Percentiles rank a stretch among this genome's conserved stretches.
These are phyloP conservation scores for Zaprionus ornatus DNA, from an alignment of 1,140 invertebrate genomes.

Conservation along the genomic window DNA sequence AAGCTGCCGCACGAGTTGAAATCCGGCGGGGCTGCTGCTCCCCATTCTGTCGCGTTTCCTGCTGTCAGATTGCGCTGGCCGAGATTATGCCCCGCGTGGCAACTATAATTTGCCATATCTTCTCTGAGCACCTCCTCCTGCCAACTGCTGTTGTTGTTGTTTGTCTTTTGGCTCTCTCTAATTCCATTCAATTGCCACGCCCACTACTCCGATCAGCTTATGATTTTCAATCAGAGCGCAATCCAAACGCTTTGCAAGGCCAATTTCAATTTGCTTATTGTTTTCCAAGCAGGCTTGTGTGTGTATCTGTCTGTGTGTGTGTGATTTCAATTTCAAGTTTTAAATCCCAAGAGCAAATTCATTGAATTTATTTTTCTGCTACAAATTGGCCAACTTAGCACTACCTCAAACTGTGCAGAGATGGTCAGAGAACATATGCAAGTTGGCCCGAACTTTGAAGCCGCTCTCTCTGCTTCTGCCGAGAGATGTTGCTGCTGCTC, in stretches of 20 bases:
- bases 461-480: slow-evolving; percentile 34
- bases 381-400: slow-evolving; percentile 10
- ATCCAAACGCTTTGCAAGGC: slow-evolving; percentile 44
- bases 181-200: slow-evolving; percentile 56
- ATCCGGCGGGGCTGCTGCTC: neutral
- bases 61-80: slow-evolving; percentile 44
- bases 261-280: slow-evolving; percentile 45
- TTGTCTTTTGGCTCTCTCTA: slow-evolving; percentile 3
- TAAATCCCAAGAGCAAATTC: slow-evolving; percentile 59
- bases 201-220: slow-evolving; percentile 24
- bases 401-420: neutral
- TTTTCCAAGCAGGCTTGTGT: slow-evolving; percentile 25
- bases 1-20: slow-evolving; percentile 23
- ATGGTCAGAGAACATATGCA: slow-evolving; percentile 42
- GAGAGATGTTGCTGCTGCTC: slow-evolving; percentile 42
- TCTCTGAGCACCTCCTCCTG: neutral
- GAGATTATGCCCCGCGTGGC: slow-evolving; percentile 61
- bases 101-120: slow-evolving; percentile 40
- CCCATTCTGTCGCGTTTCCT: neutral
- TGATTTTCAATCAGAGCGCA: slow-evolving; percentile 61
- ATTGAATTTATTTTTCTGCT: slow-evolving; percentile 54
- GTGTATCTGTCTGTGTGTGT: slow-evolving; percentile 12
- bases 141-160: neutral
- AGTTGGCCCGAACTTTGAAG: slow-evolving; percentile 65
- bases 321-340: slow-evolving; percentile 69